Percentiles rank a stretch among this genome's conserved stretches.
These are phyloP conservation scores for Daktulosphaira vitifoliae DNA, from an alignment of 1,140 invertebrate genomes.

Conservation along the genomic window DNA sequence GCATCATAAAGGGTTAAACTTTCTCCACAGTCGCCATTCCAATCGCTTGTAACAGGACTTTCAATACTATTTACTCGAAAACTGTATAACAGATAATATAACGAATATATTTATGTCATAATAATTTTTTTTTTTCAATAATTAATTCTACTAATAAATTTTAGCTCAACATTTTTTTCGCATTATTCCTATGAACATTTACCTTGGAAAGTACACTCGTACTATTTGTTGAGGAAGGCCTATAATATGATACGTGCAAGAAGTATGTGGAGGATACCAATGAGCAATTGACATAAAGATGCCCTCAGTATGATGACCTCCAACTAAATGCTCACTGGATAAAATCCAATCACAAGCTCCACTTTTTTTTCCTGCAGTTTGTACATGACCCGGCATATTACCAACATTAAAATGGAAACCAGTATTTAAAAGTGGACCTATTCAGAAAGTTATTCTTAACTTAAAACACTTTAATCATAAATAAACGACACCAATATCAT, in stretches of 20 bases:
- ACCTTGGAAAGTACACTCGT: slow-evolving; percentile 76
- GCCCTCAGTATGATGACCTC: slow-evolving; percentile 66
- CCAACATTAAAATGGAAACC: slow-evolving; percentile 90
- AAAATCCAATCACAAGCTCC: slow-evolving; percentile 79
- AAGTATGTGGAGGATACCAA: slow-evolving; percentile 85
- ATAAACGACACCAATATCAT: neutral
- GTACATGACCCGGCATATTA: slow-evolving; percentile 82
- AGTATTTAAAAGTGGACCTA: slow-evolving; percentile 75
- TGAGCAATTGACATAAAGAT: slow-evolving; percentile 83
- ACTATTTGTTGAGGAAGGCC: slow-evolving; percentile 75
- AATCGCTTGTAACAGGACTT: slow-evolving; percentile 66
- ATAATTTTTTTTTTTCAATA: too few species aligned
- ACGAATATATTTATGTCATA: too few species aligned
- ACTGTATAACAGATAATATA: slow-evolving; percentile 45
- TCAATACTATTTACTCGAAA: slow-evolving; percentile 82
- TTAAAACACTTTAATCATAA: neutral
- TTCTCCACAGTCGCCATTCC: slow-evolving; percentile 78
- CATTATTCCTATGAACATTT: slow-evolving; percentile 36
- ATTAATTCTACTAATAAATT: too few species aligned
- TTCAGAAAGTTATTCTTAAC: too few species aligned
- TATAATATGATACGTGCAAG: slow-evolving; percentile 79
- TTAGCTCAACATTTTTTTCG: too few species aligned
- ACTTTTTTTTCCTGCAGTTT: slow-evolving; percentile 69
- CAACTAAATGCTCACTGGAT: slow-evolving; percentile 65
- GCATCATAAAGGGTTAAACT: slow-evolving; percentile 80